A percentile compares a stretch with the other conserved stretches of the same genome.
Evolutionary conservation across 2,888 invertebrate species (phyloP).

Genomic region (Osmoderma eremita): DNA sequence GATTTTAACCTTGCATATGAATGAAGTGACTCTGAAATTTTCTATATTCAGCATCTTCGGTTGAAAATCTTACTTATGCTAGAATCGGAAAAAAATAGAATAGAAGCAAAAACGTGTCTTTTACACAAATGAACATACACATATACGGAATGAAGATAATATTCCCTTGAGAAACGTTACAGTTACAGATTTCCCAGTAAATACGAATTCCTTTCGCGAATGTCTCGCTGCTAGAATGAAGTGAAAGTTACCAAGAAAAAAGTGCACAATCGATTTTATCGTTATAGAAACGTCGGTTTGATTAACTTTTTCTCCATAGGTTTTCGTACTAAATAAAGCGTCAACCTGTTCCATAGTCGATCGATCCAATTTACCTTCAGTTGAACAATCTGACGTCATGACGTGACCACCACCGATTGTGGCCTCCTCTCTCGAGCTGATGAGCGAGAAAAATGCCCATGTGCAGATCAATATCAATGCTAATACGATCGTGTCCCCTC

Average conservation of each 20-base stretch:
- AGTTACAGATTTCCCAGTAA: no score
- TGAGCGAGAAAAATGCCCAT: slow-evolving; percentile 44
- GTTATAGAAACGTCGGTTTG: slow-evolving; percentile 6
- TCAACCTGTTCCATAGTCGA: slow-evolving; percentile 19
- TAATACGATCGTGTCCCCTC: slow-evolving; percentile 55
- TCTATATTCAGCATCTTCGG: no score
- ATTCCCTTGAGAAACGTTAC: no score
- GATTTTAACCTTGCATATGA: no score
- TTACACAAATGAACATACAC: no score
- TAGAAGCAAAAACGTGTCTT: no score
- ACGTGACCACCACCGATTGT: slow-evolving; percentile 51
- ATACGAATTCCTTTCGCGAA: no score
- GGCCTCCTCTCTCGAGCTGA: slow-evolving; percentile 47
- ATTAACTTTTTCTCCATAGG: slow-evolving; percentile 33
- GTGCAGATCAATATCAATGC: slow-evolving; percentile 56
- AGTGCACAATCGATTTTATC: background rate
- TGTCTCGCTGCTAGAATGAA: background rate
- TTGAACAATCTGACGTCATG: slow-evolving; percentile 45
- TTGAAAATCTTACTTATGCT: no score
- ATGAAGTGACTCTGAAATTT: no score
- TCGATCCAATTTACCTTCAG: slow-evolving; percentile 40
- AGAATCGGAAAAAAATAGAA: no score
- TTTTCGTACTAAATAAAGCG: slow-evolving; percentile 25
- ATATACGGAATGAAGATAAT: no score
- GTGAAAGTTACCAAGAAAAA: slow-evolving; percentile 21